phyloP scores from a whole-genome alignment of 2,113 vertebrate genomes.

The Tenrec ecaudatus region DNA sequence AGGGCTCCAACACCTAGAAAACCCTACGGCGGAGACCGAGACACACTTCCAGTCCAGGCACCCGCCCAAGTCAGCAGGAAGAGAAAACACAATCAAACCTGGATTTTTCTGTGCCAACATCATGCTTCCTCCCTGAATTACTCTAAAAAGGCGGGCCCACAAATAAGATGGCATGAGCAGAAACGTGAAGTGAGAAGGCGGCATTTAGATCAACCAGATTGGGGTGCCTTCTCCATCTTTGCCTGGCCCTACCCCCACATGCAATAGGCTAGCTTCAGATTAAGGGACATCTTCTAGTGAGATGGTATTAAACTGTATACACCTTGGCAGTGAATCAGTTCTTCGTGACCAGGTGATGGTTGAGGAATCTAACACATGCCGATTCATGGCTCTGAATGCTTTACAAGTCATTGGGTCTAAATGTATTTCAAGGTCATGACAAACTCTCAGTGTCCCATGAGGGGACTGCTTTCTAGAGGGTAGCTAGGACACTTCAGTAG shows the following conservation, averaged over 20 bases:
- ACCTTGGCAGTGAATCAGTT: slow-evolving; percentile 36
- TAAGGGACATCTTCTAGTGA: slow-evolving; percentile 37
- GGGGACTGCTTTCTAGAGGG: neutral
- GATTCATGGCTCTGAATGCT: slow-evolving; percentile 51
- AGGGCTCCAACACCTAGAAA: neutral
- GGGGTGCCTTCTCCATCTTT: neutral
- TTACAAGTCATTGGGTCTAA: slow-evolving; percentile 52
- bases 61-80: slow-evolving; percentile 14
- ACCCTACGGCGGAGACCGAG: neutral
- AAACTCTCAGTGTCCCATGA: slow-evolving; percentile 14
- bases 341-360: slow-evolving; percentile 22
- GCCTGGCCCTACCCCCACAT: neutral
- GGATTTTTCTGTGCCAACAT: neutral
- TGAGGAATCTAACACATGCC: slow-evolving; percentile 56
- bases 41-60: neutral
- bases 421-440: slow-evolving; percentile 40
- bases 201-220: neutral
- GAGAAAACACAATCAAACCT: neutral
- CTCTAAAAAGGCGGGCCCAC: neutral
- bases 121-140: neutral
- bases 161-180: neutral
- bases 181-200: neutral
- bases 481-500: neutral
- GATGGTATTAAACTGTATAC: neutral
- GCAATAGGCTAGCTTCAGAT: slow-evolving; percentile 15